Base-by-base conservation (phyloP, 2,888 invertebrate genomes). In the Aporophyla nigra region DNA sequence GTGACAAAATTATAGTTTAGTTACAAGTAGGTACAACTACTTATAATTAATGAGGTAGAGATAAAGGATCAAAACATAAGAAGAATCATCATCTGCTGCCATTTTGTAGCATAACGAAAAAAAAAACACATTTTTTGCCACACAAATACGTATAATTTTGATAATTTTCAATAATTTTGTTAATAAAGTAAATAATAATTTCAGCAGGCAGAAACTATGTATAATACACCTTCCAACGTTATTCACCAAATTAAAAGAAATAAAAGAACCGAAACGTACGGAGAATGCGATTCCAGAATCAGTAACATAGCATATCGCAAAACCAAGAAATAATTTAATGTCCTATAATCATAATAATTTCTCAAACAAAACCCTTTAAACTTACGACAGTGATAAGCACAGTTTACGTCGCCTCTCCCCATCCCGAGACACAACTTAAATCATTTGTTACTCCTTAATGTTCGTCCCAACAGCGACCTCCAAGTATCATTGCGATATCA, bases 401-500 rank as follows among this genome's bases (percentile, higher is more conserved):
- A 66, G 80, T 84, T 83, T 49, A 54, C 72, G 33, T 68, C 43
- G 27, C 43, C 71, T 58, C 43, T 49, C 56, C 59, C 79, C 74
- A 49, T 71, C 46, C 71, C 63, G 59, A 74, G 59, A 78, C 74
- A 78, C 76, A 85, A 86, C 77, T 87, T 88, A 78, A 84, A 85
- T 87, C 77, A 85, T 87, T 88, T 88, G 83, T 81, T 85, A 83
- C 78, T 75, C 69, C 74, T 75, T 80, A 86, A 86, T 78, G 86
- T 80, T 74, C 40, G 58, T 49, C 61, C 85, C 73, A 71, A 74
- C 75, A 73, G 67, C 77, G 77, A 84, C 81, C 86, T 86, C 82
- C 78, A 84, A 87, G 81, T 89, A 80, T 85, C 82, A 87, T 82
- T 84, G 85, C 80, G 82, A 83, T 88, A 87, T 88, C 87, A 84